Conservation (phyloP, 2,888 invertebrate genomes). For the Brachyptera risi region DNA sequence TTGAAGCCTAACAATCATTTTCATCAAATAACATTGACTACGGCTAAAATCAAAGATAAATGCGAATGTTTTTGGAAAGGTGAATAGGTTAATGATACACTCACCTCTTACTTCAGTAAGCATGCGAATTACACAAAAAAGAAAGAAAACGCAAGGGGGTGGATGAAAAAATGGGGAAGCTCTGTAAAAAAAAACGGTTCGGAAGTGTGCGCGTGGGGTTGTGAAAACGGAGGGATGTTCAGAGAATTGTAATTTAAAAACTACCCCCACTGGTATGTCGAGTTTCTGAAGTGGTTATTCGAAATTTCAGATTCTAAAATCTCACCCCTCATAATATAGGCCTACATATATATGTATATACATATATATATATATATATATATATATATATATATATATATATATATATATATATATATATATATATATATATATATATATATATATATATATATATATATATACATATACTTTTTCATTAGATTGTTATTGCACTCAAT, state of each 20-base stretch:
- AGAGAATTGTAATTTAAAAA: slow-evolving; percentile 20
- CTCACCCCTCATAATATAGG: not conserved
- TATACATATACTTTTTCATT: too few species aligned
- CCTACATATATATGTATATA: too few species aligned
- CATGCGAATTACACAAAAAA: slow-evolving; percentile 6
- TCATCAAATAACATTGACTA: not conserved
- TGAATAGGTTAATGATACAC: slow-evolving; percentile 10
- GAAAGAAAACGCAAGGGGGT: slow-evolving; percentile 11
- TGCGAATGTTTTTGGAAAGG: not conserved
- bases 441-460: too few species aligned
- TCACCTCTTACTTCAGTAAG: slow-evolving; percentile 6
- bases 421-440: too few species aligned
- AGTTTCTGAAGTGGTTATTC: slow-evolving; percentile 5
- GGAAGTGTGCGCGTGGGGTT: not conserved
- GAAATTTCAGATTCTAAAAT: not conserved
- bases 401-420: too few species aligned
- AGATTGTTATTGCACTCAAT: too few species aligned
- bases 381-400: too few species aligned
- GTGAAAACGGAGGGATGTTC: slow-evolving; percentile 15
- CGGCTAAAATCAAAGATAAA: not conserved
- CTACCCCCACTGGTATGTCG: slow-evolving; percentile 13
- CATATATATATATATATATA: too few species aligned
- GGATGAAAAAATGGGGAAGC: slow-evolving; percentile 17
- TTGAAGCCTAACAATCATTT: not conserved
- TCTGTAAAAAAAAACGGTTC: not conserved